Evolutionary conservation across 1,140 invertebrate genomes (phyloP).

Genomic region (Zaprionus nigranus): DNA sequence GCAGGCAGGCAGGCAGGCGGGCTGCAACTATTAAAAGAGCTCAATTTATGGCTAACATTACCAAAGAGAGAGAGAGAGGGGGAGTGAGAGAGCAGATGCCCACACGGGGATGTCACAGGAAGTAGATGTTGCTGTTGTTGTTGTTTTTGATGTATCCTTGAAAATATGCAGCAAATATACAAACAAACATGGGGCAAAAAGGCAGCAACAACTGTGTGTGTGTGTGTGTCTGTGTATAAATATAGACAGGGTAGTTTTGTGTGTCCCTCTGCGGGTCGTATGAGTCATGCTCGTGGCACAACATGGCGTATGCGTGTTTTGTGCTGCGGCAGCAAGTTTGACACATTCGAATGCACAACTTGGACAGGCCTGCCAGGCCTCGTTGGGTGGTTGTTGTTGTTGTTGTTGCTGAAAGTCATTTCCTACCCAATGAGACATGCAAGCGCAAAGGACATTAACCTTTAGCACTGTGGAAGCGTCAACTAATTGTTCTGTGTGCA

Average conservation of each 20-base stretch:
- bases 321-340: background rate
- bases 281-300: constrained; percentile 57
- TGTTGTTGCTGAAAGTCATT: constrained; percentile 42
- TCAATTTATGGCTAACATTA: constrained; percentile 21
- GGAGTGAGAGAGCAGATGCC: background rate
- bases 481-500: constrained; percentile 19
- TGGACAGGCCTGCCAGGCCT: constrained; percentile 21
- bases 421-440: constrained; percentile 31
- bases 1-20: background rate
- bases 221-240: constrained; percentile 20
- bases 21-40: constrained; percentile 33
- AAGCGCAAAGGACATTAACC: constrained; percentile 48
- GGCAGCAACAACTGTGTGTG: constrained; percentile 12
- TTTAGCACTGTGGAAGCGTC: constrained; percentile 17
- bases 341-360: constrained; percentile 24
- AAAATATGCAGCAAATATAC: constrained; percentile 16
- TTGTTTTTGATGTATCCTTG: constrained; percentile 21
- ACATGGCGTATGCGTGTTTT: constrained; percentile 66
- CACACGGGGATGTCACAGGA: constrained; percentile 6
- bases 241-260: constrained; percentile 41
- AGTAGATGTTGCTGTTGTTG: background rate
- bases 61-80: background rate
- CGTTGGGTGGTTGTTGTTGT: constrained; percentile 2
- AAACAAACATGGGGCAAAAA: constrained; percentile 3
- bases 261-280: constrained; percentile 32